A percentile compares a stretch with the other conserved stretches of the same genome.
Conservation (phyloP, 2,888 invertebrate species). For the Syrista parreyssii region DNA sequence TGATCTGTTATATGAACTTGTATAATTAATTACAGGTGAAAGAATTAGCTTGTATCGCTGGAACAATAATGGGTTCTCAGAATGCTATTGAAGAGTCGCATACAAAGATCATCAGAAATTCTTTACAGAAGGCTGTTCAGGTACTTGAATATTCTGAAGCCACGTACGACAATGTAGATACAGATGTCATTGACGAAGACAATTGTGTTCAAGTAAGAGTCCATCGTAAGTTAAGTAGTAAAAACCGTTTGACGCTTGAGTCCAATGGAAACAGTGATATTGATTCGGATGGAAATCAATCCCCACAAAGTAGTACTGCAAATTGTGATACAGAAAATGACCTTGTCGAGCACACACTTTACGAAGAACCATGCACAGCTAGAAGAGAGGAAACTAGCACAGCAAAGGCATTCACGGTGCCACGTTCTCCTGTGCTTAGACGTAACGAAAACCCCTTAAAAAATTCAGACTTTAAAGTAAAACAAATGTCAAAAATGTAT, state of each 20-base stretch:
- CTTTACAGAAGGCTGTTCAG: slow-evolving; percentile 22
- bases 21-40: slow-evolving; percentile 47
- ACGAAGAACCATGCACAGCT: slow-evolving; percentile 27
- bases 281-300: slow-evolving; percentile 25
- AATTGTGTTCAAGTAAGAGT: background rate
- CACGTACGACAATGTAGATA: slow-evolving; percentile 14
- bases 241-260: slow-evolving; percentile 22
- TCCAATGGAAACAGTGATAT: slow-evolving; percentile 28
- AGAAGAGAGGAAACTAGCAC: background rate
- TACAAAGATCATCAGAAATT: slow-evolving; percentile 17
- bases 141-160: slow-evolving; percentile 12
- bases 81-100: slow-evolving; percentile 8
- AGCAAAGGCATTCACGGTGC: background rate
- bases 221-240: slow-evolving; percentile 1
- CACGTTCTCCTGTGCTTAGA: background rate
- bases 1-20: background rate
- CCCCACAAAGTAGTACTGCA: background rate
- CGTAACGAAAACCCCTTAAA: background rate
- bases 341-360: slow-evolving; percentile 32
- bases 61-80: slow-evolving; percentile 46
- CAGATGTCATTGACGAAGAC: background rate
- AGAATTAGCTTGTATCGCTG: slow-evolving; percentile 53
- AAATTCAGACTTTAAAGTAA: background rate
- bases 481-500: background rate
- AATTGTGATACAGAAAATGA: slow-evolving; percentile 31